phyloP scores from a whole-genome alignment of 2,888 invertebrate species.

The Spodoptera picta region DNA sequence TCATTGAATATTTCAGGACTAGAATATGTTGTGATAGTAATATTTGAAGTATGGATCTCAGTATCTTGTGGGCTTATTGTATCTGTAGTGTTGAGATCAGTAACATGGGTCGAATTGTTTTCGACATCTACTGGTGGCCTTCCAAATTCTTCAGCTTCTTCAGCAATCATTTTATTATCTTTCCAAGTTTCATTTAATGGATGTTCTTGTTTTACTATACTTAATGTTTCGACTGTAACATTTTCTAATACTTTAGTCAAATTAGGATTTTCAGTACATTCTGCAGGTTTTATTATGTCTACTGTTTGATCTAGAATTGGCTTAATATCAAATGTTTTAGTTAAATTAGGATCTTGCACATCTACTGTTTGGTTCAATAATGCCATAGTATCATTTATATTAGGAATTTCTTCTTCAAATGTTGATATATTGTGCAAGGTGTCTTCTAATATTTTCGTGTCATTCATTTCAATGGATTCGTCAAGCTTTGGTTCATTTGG shows the following conservation, averaged over 20 bases:
- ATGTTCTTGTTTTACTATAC: slow-evolving; percentile 4
- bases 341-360: slow-evolving; percentile 10
- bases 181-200: slow-evolving; percentile 12
- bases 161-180: neutral
- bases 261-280: slow-evolving; percentile 15
- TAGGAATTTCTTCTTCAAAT: slow-evolving; percentile 5
- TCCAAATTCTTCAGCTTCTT: slow-evolving; percentile 7
- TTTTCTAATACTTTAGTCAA: slow-evolving; percentile 9
- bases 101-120: neutral
- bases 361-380: slow-evolving; percentile 17
- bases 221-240: slow-evolving; percentile 2
- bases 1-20: slow-evolving; percentile 15
- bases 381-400: no score
- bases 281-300: slow-evolving; percentile 7
- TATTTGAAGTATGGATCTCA: slow-evolving; percentile 3
- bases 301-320: slow-evolving; percentile 24
- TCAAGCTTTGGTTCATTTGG: neutral
- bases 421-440: neutral
- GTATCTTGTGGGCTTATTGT: neutral
- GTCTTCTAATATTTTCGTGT: slow-evolving; percentile 1
- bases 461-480: slow-evolving; percentile 7
- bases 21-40: slow-evolving; percentile 1
- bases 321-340: slow-evolving; percentile 7
- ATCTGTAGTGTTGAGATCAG: slow-evolving; percentile 7
- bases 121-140: neutral